Evolutionary conservation across 2,888 invertebrate genomes (phyloP).

Genomic region (Spialia ferax): DNA sequence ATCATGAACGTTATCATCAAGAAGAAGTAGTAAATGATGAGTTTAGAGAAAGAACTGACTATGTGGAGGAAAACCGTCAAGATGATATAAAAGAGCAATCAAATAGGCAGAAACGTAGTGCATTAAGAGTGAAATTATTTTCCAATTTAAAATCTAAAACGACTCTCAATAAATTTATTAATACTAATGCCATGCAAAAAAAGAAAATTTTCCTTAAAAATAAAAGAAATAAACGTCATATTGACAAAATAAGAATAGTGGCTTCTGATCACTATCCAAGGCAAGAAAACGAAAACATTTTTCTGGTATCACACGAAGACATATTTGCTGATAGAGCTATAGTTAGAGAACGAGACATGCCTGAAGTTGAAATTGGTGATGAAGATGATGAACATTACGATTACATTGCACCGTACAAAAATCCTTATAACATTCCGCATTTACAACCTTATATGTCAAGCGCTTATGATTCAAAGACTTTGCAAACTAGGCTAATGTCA

Average conservation of each 20-base stretch:
- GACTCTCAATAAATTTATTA: conserved; percentile 62
- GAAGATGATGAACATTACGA: conserved; percentile 49
- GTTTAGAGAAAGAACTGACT: conserved; percentile 4
- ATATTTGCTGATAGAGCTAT: conserved; percentile 64
- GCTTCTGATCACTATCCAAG: conserved; percentile 57
- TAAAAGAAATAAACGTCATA: conserved; percentile 68
- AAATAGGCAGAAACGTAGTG: conserved; percentile 29
- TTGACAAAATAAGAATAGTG: conserved; percentile 69
- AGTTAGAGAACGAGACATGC: conserved; percentile 56
- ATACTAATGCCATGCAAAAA: conserved; percentile 60
- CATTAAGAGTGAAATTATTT: conserved; percentile 57
- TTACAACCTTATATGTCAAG: conserved; percentile 45
- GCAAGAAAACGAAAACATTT: conserved; percentile 19
- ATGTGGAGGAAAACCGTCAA: background rate
- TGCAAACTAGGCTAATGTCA: conserved; percentile 65
- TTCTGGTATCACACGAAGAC: conserved; percentile 60
- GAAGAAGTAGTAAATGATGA: background rate
- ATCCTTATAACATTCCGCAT: conserved; percentile 39
- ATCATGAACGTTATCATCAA: conserved; percentile 61
- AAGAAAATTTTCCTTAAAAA: conserved; percentile 61
- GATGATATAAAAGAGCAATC: conserved; percentile 1
- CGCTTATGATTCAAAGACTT: conserved; percentile 53
- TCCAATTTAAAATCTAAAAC: conserved; percentile 62
- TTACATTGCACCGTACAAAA: conserved; percentile 50
- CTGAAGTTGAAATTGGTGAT: conserved; percentile 50